These are phyloP conservation scores for Ascidia mentula DNA, from an alignment of 23 tunicate genomes.

Conservation along the genomic window DNA sequence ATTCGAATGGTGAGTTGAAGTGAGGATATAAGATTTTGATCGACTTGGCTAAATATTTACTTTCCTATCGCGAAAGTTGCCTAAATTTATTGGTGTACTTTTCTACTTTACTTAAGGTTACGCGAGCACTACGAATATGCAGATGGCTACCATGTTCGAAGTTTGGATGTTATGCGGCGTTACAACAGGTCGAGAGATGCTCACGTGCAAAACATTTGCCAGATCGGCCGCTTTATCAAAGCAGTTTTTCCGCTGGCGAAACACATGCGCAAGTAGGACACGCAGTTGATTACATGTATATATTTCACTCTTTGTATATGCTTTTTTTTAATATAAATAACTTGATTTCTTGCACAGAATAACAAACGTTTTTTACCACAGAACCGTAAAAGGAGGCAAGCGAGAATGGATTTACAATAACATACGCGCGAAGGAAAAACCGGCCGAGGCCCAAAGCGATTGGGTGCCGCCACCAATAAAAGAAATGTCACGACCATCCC, in stretches of 20 bases:
- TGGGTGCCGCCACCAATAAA: not conserved
- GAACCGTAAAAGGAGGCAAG: constrained; percentile 77
- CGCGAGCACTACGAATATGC: constrained; percentile 67
- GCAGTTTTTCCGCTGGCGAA: constrained; percentile 73
- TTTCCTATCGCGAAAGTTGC: not conserved
- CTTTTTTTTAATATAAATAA: too few relatives aligned
- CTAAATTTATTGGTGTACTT: not conserved
- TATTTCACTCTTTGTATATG: not conserved
- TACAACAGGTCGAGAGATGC: constrained; percentile 68
- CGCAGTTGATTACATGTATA: not conserved
- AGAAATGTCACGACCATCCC: not conserved
- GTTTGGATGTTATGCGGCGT: constrained; percentile 53
- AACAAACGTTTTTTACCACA: too few relatives aligned
- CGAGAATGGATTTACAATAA: constrained; percentile 85
- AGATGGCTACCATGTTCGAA: constrained; percentile 57
- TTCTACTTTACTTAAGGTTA: constrained; percentile 43
- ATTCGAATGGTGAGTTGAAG: constrained; percentile 35
- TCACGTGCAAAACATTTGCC: constrained; percentile 49
- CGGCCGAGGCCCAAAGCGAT: not conserved
- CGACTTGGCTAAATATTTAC: not conserved
- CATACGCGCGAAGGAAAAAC: constrained; percentile 39
- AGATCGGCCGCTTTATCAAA: constrained; percentile 77
- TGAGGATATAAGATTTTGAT: too few relatives aligned
- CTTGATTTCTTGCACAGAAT: too few relatives aligned
- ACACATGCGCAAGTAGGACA: constrained; percentile 57